Conservation (phyloP, 1,140 invertebrate species). For the Leptinotarsa defecta region DNA sequence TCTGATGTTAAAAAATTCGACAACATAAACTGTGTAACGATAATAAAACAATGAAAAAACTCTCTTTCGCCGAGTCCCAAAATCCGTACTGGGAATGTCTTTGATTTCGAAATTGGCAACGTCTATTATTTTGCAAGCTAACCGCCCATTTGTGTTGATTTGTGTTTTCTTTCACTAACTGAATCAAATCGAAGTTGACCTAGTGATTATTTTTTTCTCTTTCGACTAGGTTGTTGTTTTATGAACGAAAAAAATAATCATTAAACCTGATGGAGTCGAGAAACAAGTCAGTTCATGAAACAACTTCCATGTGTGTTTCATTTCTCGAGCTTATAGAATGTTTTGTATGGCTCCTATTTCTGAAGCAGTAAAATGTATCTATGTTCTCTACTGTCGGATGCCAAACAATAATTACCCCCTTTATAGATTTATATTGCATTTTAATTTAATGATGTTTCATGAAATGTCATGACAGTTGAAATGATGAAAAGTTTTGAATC, state of each 20-base stretch:
- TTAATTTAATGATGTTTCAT: not conserved
- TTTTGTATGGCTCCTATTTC: slow-evolving; percentile 41
- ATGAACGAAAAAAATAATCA: not conserved
- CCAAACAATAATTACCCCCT: not conserved
- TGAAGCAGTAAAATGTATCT: slow-evolving; percentile 50
- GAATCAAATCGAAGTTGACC: not conserved
- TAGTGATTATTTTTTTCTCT: not conserved
- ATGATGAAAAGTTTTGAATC: not conserved
- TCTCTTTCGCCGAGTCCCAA: not conserved
- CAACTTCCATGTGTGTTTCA: not conserved
- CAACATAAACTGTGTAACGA: not conserved
- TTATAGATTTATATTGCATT: not conserved
- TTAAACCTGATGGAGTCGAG: not conserved
- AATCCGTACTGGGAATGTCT: not conserved
- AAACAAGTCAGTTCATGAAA: not conserved
- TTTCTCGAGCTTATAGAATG: not conserved
- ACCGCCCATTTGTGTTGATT: slow-evolving; percentile 22
- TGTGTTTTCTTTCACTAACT: slow-evolving; percentile 21
- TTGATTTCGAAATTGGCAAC: slow-evolving; percentile 14
- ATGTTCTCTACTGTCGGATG: not conserved
- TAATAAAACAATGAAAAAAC: not conserved
- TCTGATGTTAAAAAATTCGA: not conserved
- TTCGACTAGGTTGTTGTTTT: not conserved
- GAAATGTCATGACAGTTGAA: not conserved
- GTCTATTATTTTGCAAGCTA: slow-evolving; percentile 29